These are phyloP conservation scores for Tauraco erythrolophus DNA, from an alignment of 2,113 vertebrate genomes.

Conservation along the genomic window DNA sequence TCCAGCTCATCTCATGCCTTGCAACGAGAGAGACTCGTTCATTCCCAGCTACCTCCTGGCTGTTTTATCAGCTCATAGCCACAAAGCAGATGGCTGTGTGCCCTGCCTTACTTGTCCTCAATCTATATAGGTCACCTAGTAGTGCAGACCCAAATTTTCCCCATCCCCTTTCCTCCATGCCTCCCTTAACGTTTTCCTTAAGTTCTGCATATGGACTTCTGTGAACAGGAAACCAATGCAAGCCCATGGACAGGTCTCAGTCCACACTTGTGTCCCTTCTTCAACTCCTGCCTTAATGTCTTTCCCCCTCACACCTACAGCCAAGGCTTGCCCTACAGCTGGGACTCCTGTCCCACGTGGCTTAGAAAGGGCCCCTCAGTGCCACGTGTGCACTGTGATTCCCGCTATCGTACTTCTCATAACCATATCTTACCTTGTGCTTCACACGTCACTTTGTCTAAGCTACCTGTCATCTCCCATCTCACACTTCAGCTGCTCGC, in stretches of 20 bases:
- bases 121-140: not conserved
- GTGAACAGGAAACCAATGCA: not conserved
- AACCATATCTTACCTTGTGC: not conserved
- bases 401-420: not conserved
- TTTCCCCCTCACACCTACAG: not conserved
- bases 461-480: not conserved
- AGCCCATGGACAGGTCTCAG: not conserved
- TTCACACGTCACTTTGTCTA: not conserved
- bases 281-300: not conserved
- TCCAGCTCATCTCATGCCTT: not conserved
- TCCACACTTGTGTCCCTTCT: not conserved
- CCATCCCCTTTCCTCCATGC: not conserved
- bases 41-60: not conserved
- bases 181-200: not conserved
- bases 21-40: accelerated
- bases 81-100: not conserved
- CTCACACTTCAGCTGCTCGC: not conserved
- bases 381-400: not conserved
- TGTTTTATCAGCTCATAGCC: not conserved
- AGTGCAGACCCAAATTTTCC: not conserved
- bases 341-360: not conserved
- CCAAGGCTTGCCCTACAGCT: not conserved
- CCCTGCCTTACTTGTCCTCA: not conserved
- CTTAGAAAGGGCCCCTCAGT: not conserved
- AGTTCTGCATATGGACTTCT: not conserved